These are phyloP conservation scores for Apamea sordens DNA, from an alignment of 2,888 invertebrate genomes.

Conservation along the genomic window DNA sequence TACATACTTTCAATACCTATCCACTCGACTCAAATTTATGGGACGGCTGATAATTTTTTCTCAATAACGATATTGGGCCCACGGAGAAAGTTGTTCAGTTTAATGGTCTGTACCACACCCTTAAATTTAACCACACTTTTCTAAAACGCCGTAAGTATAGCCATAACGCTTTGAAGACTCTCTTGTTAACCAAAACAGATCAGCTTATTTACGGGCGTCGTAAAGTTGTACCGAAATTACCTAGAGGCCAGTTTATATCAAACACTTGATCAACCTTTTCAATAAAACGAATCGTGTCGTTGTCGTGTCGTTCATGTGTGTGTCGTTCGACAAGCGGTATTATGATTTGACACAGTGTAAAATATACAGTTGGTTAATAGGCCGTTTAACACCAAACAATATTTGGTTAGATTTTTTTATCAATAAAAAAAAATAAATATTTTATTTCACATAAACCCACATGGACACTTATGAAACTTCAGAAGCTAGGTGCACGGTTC, in stretches of 20 bases:
- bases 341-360: conserved; percentile 34
- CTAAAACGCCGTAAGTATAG: not conserved
- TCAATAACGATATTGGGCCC: no score
- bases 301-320: not conserved
- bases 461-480: no score
- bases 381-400: not conserved
- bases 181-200: conserved; percentile 33
- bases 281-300: conserved; percentile 52
- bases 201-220: conserved; percentile 8
- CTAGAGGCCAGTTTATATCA: conserved; percentile 39
- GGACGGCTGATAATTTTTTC: no score
- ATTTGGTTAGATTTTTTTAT: no score
- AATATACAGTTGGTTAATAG: conserved; percentile 7
- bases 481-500: no score
- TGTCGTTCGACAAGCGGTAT: conserved; percentile 17
- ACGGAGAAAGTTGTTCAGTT: no score
- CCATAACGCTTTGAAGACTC: not conserved
- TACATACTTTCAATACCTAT: no score
- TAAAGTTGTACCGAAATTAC: conserved; percentile 36
- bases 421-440: no score
- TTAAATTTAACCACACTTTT: no score
- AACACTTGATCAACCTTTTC: conserved; percentile 54
- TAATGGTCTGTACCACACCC: no score
- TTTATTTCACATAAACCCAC: no score
- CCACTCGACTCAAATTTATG: no score